These are phyloP conservation scores for Nephrotoma flavescens DNA, from an alignment of 2,888 invertebrate species.

Conservation along the genomic window DNA sequence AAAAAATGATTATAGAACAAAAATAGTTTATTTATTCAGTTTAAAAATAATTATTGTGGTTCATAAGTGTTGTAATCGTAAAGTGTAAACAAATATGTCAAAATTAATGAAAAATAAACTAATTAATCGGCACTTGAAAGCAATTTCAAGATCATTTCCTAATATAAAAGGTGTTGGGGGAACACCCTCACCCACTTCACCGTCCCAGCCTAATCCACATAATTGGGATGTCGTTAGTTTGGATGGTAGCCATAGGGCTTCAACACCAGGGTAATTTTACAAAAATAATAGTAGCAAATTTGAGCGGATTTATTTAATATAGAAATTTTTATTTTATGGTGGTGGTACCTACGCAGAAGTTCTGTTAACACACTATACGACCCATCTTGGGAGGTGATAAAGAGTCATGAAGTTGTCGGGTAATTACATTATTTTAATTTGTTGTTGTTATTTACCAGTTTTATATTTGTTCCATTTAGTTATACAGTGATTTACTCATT, in stretches of 20 bases:
- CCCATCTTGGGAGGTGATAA: background rate
- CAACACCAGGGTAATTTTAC: background rate
- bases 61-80: background rate
- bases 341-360: background rate
- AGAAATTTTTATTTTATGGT: background rate
- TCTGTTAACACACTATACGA: background rate
- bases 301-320: background rate
- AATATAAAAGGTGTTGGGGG: background rate
- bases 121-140: background rate
- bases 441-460: background rate
- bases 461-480: no score
- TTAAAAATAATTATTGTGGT: background rate
- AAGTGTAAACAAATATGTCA: background rate
- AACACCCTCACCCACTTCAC: background rate
- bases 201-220: background rate
- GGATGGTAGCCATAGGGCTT: background rate
- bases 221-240: background rate
- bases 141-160: background rate
- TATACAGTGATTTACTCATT: no score
- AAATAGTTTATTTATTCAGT: background rate
- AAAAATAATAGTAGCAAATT: background rate
- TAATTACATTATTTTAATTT: background rate
- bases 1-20: background rate
- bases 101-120: background rate
- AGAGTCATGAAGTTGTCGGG: background rate